Evolutionary conservation across 1,140 invertebrate genomes (phyloP).

Genomic region (Danaus plexippus): DNA sequence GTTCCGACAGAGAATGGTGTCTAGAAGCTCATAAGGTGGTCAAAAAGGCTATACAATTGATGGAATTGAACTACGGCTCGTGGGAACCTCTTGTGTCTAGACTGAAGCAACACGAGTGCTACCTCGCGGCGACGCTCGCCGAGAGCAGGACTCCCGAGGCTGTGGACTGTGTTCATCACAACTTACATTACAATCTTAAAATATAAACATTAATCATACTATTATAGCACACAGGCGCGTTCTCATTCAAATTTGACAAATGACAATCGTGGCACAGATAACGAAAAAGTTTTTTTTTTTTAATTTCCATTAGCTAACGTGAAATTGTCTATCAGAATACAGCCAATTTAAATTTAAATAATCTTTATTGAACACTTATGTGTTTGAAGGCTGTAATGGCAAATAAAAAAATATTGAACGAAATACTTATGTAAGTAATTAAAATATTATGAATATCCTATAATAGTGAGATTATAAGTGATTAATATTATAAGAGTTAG

Average conservation of each 20-base stretch:
- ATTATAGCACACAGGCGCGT: background rate
- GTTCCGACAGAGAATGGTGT: conserved; percentile 47
- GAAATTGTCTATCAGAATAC: too few relatives aligned
- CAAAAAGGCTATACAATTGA: conserved; percentile 51
- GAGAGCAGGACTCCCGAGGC: conserved; percentile 27
- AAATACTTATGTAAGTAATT: too few relatives aligned
- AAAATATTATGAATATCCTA: too few relatives aligned
- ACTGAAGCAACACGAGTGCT: conserved; percentile 35
- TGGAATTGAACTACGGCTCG: conserved; percentile 52
- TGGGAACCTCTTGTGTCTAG: conserved; percentile 47
- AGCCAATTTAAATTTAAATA: too few relatives aligned
- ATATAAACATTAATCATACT: conserved; percentile 24
- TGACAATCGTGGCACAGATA: too few relatives aligned
- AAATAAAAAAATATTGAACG: too few relatives aligned
- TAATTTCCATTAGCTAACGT: too few relatives aligned
- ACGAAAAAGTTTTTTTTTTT: too few relatives aligned
- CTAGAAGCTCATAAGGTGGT: conserved; percentile 56
- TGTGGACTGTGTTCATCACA: conserved; percentile 39
- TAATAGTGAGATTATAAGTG: too few relatives aligned
- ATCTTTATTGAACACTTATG: too few relatives aligned
- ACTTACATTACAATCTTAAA: conserved; percentile 54
- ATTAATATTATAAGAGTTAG: too few relatives aligned
- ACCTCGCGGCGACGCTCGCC: conserved; percentile 33
- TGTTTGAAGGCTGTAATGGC: too few relatives aligned
- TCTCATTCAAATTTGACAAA: background rate